Evolutionary conservation across 2,113 vertebrate genomes (phyloP).

Genomic region (Anhinga rufa): DNA sequence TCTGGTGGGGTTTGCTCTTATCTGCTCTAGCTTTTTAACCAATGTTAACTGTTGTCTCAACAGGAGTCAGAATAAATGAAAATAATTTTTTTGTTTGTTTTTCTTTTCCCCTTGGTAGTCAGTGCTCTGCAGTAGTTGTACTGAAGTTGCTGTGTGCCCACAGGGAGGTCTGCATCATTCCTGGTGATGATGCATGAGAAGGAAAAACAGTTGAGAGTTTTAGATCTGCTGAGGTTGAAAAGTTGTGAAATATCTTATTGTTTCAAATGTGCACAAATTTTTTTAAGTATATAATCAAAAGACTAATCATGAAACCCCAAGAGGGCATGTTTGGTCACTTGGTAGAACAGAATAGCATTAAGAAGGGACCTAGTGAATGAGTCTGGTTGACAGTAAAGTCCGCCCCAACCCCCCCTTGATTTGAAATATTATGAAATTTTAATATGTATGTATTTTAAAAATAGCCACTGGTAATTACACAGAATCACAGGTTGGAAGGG

Average conservation of each 20-base stretch:
- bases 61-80: neutral
- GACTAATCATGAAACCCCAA: neutral
- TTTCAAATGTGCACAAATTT: neutral
- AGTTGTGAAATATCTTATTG: neutral
- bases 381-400: neutral
- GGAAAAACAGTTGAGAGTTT: neutral
- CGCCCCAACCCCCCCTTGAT: fast-evolving
- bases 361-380: neutral
- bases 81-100: neutral
- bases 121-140: neutral
- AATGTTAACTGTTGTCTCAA: neutral
- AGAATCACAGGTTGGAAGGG: no score
- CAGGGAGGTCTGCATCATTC: neutral
- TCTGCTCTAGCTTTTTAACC: neutral
- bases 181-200: neutral
- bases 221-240: neutral
- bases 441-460: neutral
- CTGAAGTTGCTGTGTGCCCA: neutral
- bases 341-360: neutral
- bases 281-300: neutral
- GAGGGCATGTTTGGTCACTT: neutral
- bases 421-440: neutral
- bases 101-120: neutral
- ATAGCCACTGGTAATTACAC: neutral
- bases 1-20: neutral